Percentiles rank a stretch among this genome's conserved stretches.
These are phyloP conservation scores for Helicoverpa zea DNA, from an alignment of 1,140 invertebrate species.

Conservation along the genomic window DNA sequence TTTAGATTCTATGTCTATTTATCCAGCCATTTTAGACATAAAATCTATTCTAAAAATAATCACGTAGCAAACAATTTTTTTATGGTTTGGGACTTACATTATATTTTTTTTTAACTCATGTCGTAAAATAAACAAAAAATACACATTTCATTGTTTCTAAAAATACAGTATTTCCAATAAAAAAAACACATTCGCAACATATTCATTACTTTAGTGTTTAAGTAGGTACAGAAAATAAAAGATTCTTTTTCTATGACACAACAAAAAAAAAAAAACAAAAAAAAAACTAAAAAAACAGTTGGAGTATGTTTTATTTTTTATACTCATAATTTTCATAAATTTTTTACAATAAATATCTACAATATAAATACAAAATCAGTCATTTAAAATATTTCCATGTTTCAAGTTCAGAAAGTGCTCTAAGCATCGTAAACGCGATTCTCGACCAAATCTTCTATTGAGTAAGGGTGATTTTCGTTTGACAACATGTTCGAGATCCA, in stretches of 20 bases:
- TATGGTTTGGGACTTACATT: no score
- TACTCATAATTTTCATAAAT: no score
- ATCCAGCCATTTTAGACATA: conserved; percentile 48
- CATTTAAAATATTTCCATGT: not conserved
- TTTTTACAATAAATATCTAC: not conserved
- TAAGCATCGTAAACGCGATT: conserved; percentile 45
- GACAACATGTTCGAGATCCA: conserved; percentile 32
- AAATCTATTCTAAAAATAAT: not conserved
- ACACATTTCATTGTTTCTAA: not conserved
- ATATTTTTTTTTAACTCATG: not conserved
- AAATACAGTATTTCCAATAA: not conserved
- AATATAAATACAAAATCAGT: not conserved
- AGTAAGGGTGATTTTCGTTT: conserved; percentile 44
- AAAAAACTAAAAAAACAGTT: no score
- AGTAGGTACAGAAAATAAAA: no score
- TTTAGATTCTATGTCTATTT: conserved; percentile 36
- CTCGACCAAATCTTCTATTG: conserved; percentile 17
- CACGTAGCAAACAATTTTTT: not conserved
- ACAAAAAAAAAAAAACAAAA: no score
- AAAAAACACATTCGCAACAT: no score
- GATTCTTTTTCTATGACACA: no score
- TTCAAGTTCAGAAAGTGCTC: not conserved
- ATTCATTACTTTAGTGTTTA: no score
- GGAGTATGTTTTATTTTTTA: no score
- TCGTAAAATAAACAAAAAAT: not conserved